Evolutionary conservation across 2,797 vertebrate genomes (phyloP).

Genomic region (Betta splendens): DNA sequence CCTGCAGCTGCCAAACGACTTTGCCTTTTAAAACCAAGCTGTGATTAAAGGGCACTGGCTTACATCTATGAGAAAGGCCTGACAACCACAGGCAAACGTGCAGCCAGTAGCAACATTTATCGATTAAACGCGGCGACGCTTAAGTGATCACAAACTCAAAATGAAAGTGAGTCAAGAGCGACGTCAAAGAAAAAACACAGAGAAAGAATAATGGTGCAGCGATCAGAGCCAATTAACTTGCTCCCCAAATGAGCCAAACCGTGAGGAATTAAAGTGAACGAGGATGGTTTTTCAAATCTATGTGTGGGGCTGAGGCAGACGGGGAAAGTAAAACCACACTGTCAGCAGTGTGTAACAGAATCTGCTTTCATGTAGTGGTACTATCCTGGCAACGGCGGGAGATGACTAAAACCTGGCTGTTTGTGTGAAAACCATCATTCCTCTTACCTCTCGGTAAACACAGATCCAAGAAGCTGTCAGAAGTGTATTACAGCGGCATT

Average conservation of each 20-base stretch:
- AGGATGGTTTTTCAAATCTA: constrained; percentile 3
- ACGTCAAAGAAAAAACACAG: constrained; percentile 31
- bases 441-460: constrained; percentile 19
- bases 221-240: constrained; percentile 39
- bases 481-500: constrained; percentile 17
- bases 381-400: not conserved
- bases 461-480: constrained; percentile 9
- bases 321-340: constrained; percentile 21
- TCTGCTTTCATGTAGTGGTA: constrained; percentile 8
- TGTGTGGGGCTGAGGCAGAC: not conserved
- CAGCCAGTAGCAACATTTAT: constrained; percentile 8
- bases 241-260: constrained; percentile 28
- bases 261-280: constrained; percentile 17
- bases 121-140: not conserved
- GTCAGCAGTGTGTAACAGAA: constrained; percentile 3
- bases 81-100: not conserved
- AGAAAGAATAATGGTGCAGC: constrained; percentile 14
- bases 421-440: constrained; percentile 21
- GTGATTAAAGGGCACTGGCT: constrained; percentile 26
- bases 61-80: not conserved
- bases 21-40: constrained; percentile 18
- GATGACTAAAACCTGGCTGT: constrained; percentile 18
- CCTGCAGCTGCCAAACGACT: constrained; percentile 31
- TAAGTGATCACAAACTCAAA: not conserved
- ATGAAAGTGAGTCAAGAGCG: constrained; percentile 3